phyloP scores from a whole-genome alignment of 1,140 invertebrate genomes.

The Papilio aristodemus region DNA sequence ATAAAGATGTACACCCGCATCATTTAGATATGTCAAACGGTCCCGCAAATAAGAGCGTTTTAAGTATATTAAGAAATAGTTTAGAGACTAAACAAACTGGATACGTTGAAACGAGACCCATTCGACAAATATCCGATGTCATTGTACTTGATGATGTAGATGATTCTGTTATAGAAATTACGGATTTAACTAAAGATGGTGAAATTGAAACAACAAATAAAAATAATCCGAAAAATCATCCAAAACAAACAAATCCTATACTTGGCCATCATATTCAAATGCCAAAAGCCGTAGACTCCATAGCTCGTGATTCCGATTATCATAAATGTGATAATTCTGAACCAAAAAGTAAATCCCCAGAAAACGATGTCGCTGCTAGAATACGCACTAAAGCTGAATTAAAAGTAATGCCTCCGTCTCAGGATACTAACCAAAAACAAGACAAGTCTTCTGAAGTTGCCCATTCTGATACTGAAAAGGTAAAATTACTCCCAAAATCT shows the following conservation, averaged over 20 bases:
- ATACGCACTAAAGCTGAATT: conserved; percentile 91
- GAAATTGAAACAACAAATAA: conserved; percentile 50
- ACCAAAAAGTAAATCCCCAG: conserved; percentile 61
- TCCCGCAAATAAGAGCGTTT: conserved; percentile 84
- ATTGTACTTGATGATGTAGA: conserved; percentile 77
- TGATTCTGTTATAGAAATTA: conserved; percentile 74
- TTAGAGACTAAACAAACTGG: conserved; percentile 84
- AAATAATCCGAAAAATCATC: conserved; percentile 73
- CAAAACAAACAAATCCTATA: conserved; percentile 77
- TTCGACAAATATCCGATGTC: conserved; percentile 71
- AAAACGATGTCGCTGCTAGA: conserved; percentile 83
- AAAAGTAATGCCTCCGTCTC: conserved; percentile 82
- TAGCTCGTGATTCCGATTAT: conserved; percentile 60
- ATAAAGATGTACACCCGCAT: conserved; percentile 61
- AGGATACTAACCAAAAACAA: conserved; percentile 55
- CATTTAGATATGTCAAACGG: conserved; percentile 57
- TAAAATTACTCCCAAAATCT: conserved; percentile 66
- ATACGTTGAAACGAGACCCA: conserved; percentile 78
- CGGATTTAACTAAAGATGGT: conserved; percentile 67
- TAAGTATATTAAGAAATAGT: conserved; percentile 85
- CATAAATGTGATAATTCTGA: conserved; percentile 56
- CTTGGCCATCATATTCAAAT: conserved; percentile 83
- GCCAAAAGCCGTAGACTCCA: conserved; percentile 83
- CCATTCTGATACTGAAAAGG: conserved; percentile 47
- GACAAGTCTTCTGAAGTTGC: conserved; percentile 42